Conservation (phyloP, 2,113 vertebrate genomes). For the Rhea pennata region DNA sequence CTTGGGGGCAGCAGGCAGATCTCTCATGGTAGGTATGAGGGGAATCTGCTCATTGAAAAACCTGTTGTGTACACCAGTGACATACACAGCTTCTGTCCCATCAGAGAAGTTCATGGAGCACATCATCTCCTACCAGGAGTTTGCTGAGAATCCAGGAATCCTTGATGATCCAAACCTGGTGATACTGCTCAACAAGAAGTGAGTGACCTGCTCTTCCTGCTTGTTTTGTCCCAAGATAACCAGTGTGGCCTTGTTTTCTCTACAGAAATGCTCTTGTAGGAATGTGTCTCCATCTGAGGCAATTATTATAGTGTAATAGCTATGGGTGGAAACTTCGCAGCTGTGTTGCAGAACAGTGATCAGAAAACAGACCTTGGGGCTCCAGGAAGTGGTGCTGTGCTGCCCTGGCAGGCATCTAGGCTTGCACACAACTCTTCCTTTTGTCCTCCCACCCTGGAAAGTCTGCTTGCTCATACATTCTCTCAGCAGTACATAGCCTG, state of each 20-base stretch:
- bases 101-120: constrained; percentile 89
- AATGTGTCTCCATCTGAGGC: neutral
- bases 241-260: neutral
- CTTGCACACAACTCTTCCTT: neutral
- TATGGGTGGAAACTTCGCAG: neutral
- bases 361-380: neutral
- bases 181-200: constrained; percentile 91
- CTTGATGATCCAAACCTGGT: constrained; percentile 91
- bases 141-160: constrained; percentile 88
- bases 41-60: neutral
- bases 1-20: constrained; percentile 82
- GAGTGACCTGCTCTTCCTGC: constrained; percentile 44
- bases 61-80: neutral
- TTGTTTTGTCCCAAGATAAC: neutral
- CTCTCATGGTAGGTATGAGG: constrained; percentile 77
- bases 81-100: neutral
- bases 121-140: constrained; percentile 87
- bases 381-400: neutral
- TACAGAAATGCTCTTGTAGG: neutral
- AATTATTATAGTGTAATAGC: rapidly evolving
- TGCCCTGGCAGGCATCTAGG: neutral
- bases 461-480: neutral
- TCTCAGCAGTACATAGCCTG: neutral
- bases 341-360: neutral
- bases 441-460: neutral